Evolutionary conservation across 2,888 invertebrate genomes (phyloP).

Genomic region (Thyatira batis): DNA sequence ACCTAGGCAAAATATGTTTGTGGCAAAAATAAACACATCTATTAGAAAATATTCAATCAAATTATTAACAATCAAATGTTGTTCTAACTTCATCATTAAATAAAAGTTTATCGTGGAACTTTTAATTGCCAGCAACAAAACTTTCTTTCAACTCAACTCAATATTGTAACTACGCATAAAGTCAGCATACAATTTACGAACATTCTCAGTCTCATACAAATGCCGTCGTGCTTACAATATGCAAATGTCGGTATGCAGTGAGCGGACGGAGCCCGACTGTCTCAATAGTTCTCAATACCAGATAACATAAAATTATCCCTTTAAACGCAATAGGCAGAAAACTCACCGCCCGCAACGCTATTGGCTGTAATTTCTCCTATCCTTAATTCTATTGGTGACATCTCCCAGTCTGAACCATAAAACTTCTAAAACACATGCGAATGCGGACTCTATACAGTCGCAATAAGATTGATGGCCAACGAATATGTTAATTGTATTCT

Average conservation of each 20-base stretch:
- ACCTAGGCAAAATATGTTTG: not conserved
- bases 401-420: slow-evolving; percentile 19
- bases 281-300: slow-evolving; percentile 34
- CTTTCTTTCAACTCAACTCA: not conserved
- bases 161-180: not conserved
- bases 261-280: slow-evolving; percentile 45
- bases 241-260: slow-evolving; percentile 54
- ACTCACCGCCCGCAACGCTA: slow-evolving; percentile 21
- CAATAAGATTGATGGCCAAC: slow-evolving; percentile 32
- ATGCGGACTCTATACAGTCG: slow-evolving; percentile 31
- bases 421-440: slow-evolving; percentile 8
- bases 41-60: not conserved
- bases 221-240: slow-evolving; percentile 38
- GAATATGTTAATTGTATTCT: slow-evolving; percentile 37
- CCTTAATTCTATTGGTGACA: slow-evolving; percentile 40
- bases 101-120: not conserved
- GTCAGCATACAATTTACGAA: not conserved
- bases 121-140: not conserved
- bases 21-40: not conserved
- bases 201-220: slow-evolving; percentile 18
- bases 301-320: slow-evolving; percentile 37
- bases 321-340: slow-evolving; percentile 30
- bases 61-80: not conserved
- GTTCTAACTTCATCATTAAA: not conserved
- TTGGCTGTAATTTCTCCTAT: slow-evolving; percentile 42